Percentiles rank a stretch among this genome's conserved stretches.
These are phyloP conservation scores for Eustalomyia histrio DNA, from an alignment of 2,888 invertebrate genomes.

Conservation along the genomic window DNA sequence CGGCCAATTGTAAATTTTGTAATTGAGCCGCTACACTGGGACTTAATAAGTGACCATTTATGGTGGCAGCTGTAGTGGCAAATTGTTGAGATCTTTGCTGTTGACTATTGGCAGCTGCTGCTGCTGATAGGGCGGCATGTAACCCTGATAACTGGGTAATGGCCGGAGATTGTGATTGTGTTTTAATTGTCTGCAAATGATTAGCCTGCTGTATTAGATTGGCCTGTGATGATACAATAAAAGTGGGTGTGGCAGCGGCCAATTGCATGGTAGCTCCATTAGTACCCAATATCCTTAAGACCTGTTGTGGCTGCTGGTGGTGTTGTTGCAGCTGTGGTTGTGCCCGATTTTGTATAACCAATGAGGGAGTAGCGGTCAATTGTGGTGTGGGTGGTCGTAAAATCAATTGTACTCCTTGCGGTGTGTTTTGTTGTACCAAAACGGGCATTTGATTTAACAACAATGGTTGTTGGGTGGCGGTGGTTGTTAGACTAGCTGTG, in stretches of 20 bases:
- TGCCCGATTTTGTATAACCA: slow-evolving; percentile 79
- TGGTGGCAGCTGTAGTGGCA: slow-evolving; percentile 72
- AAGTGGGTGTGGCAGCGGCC: slow-evolving; percentile 81
- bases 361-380: slow-evolving; percentile 79
- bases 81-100: slow-evolving; percentile 79
- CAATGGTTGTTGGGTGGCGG: slow-evolving; percentile 75
- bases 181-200: slow-evolving; percentile 78
- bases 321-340: slow-evolving; percentile 75
- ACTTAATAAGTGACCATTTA: slow-evolving; percentile 78
- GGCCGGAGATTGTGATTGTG: slow-evolving; percentile 71
- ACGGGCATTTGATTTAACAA: slow-evolving; percentile 81
- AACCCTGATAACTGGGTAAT: slow-evolving; percentile 77
- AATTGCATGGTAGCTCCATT: slow-evolving; percentile 83
- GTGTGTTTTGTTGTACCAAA: slow-evolving; percentile 83
- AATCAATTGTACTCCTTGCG: slow-evolving; percentile 86
- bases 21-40: slow-evolving; percentile 78
- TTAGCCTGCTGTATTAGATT: slow-evolving; percentile 79
- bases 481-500: slow-evolving; percentile 68
- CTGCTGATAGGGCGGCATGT: slow-evolving; percentile 75
- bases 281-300: slow-evolving; percentile 83
- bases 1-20: slow-evolving; percentile 78
- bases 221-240: slow-evolving; percentile 80
- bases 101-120: slow-evolving; percentile 70
- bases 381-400: slow-evolving; percentile 84
- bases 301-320: slow-evolving; percentile 80